Percentiles rank a stretch among this genome's conserved stretches.
phyloP scores from a whole-genome alignment of 2,113 vertebrate genomes.

The Tragelaphus buxtoni region DNA sequence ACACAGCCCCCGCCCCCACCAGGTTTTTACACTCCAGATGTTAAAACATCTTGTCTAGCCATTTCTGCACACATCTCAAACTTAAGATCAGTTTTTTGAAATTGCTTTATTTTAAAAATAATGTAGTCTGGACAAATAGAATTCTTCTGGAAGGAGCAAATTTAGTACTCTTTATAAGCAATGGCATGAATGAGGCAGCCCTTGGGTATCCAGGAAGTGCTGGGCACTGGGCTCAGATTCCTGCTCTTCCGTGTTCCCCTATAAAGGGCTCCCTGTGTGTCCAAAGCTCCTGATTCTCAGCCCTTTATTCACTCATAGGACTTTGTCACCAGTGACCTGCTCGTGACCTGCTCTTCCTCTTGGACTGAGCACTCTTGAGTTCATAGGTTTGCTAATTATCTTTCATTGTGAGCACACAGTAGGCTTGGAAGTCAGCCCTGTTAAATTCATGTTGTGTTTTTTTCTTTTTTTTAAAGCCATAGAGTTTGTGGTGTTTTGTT shows the following conservation, averaged over 20 bases:
- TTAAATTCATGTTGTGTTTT: not conserved
- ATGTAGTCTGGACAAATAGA: not conserved
- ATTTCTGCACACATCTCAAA: not conserved
- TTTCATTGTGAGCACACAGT: not conserved
- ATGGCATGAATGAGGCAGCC: not conserved
- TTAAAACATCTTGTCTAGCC: slow-evolving; percentile 32
- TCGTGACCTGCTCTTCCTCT: not conserved
- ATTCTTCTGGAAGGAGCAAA: not conserved
- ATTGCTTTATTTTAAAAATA: slow-evolving; percentile 11
- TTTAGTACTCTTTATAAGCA: not conserved
- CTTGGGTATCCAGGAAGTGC: not conserved
- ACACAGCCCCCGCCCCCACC: not conserved
- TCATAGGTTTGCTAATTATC: not conserved
- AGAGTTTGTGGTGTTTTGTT: not conserved
- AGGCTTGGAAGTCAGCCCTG: not conserved
- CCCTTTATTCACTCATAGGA: not conserved
- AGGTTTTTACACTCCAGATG: slow-evolving; percentile 2
- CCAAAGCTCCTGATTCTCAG: not conserved
- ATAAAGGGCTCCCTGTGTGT: not conserved
- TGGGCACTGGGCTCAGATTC: not conserved
- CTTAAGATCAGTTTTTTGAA: slow-evolving; percentile 25
- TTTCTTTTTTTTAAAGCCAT: not conserved
- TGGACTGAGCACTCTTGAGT: not conserved
- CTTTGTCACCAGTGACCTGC: not conserved
- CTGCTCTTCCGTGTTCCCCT: not conserved